phyloP scores from a whole-genome alignment of 2,888 invertebrate species.

The Oeneis ivallda region DNA sequence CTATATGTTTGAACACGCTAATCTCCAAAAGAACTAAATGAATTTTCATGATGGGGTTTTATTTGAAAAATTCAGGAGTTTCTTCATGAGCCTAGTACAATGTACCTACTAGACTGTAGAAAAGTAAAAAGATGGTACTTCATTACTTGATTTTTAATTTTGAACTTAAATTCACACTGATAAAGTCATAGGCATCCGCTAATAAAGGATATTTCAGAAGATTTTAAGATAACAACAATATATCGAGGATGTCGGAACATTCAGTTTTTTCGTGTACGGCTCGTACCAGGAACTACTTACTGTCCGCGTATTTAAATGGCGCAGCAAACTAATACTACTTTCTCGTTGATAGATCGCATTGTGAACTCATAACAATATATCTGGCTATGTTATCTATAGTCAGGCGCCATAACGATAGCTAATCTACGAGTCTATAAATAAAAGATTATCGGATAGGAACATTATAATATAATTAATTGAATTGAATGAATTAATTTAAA shows the following conservation, averaged over 20 bases:
- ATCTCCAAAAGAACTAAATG: no score
- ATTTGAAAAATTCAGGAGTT: no score
- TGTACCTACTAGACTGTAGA: no score
- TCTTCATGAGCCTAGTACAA: no score
- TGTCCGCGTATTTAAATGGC: conserved; percentile 9
- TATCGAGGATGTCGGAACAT: neutral
- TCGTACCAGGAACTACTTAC: neutral
- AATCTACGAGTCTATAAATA: neutral
- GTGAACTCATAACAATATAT: conserved; percentile 15
- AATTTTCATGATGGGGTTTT: no score
- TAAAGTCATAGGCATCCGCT: no score
- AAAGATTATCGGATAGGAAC: conserved; percentile 8
- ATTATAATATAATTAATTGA: neutral
- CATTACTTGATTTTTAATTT: no score
- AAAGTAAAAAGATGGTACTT: no score
- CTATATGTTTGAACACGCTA: no score
- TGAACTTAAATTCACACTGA: no score
- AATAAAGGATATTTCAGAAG: neutral
- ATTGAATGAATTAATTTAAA: conserved; percentile 11
- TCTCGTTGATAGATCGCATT: conserved; percentile 16
- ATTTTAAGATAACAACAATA: neutral
- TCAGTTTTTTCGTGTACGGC: neutral
- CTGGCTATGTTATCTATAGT: conserved; percentile 6
- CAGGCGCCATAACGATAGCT: conserved; percentile 15
- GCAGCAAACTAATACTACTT: conserved; percentile 6